Evolutionary conservation across 2,797 vertebrate species (phyloP), one percentile per base, ranked within the genome.

Genomic region (Kryptolebias ocellatus): DNA sequence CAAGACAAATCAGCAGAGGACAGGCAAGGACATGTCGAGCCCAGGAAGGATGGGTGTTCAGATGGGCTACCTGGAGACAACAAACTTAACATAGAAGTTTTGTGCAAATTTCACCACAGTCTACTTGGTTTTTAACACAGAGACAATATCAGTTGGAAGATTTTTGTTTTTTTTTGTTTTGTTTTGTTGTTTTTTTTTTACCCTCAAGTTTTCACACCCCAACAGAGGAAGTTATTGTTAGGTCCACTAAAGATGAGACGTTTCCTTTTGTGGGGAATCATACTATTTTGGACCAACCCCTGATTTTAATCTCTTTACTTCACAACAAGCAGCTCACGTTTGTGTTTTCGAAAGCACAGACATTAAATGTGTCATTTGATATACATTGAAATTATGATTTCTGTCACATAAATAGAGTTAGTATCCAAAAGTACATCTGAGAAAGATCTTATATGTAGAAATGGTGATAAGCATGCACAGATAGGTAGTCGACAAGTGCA

Each of bases 401-500:
- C 81, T 89, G 89, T 89, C 90, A 93, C 90, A 89, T 83, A 85
- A 92, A 91, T 89, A 90, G 89, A 90, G 86, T 87, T 89, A 90
- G 83, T 91, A 90, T 91, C 89, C 78, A 90, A 90, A 89, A 90
- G 85, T 88, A 92, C 83, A 50, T 89, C 85, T 88, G 90, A 90
- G 87, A 91, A 89, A 91, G 84, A 87, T 87, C 87, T 77, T 87
- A 92, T 88, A 89, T 89, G 91, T 90, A 88, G 89, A 92, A 90
- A 91, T 90, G 89, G 89, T 90, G 90, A 91, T 83, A 87, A 84
- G 90, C 91, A 92, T 92, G 91, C 90, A 92, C 89, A 91, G 87
- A 90, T 91, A 92, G 89, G 91, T 92, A 92, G 91, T 92, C 53
- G 76, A 92, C 88, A 47, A 92, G 92, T 93, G 91, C 89, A 90